A percentile compares a stretch with the other conserved stretches of the same genome.
Conservation (phyloP, 2,888 invertebrate species). For the Meteorus colon region DNA sequence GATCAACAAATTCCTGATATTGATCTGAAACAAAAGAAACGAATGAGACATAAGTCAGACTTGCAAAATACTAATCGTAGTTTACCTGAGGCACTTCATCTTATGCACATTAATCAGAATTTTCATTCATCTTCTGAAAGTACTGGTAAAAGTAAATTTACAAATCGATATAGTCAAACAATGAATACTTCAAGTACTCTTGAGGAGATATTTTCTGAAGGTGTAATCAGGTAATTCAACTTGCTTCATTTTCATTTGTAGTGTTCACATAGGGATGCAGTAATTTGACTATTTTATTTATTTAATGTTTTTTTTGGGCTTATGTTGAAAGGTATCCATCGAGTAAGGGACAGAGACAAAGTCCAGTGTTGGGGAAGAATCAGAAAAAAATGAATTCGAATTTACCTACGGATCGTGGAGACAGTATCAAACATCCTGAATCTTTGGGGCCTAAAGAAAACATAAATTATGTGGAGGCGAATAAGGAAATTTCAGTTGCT, state of each 20-base stretch:
- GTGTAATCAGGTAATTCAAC: conserved; percentile 62
- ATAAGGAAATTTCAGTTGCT: conserved; percentile 59
- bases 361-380: conserved; percentile 17
- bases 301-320: background rate
- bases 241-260: conserved; percentile 17
- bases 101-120: conserved; percentile 27
- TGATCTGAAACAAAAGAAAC: conserved; percentile 13
- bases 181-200: conserved; percentile 59
- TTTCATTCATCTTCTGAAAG: conserved; percentile 5
- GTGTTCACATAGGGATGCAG: conserved; percentile 50
- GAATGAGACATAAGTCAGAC: conserved; percentile 39
- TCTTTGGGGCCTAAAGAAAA: conserved; percentile 45
- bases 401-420: conserved; percentile 53
- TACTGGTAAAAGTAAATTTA: conserved; percentile 50
- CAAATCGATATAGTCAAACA: conserved; percentile 68
- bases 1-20: background rate
- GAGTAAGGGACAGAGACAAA: conserved; percentile 49
- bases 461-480: conserved; percentile 58
- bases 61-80: conserved; percentile 3
- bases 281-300: too few relatives aligned
- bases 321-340: conserved; percentile 58
- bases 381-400: conserved; percentile 28
- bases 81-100: conserved; percentile 22
- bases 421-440: conserved; percentile 48
- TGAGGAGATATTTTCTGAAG: conserved; percentile 62